Conservation (phyloP, 2,888 invertebrate species). For the Aleiodes alternator region DNA sequence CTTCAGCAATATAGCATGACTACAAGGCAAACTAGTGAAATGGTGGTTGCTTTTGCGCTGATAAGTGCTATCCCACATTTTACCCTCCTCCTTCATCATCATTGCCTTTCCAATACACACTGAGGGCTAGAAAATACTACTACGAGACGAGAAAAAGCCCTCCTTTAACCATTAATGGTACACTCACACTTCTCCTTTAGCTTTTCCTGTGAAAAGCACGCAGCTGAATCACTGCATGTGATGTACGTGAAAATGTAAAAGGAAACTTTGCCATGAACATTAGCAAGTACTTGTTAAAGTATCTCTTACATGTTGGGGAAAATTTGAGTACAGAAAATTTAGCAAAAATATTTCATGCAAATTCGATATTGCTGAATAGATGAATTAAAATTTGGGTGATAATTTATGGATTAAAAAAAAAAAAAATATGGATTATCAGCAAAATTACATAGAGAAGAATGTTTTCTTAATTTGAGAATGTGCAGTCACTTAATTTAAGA, state of each 20-base stretch:
- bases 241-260: background rate
- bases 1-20: background rate
- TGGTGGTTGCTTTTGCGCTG: slow-evolving; percentile 6
- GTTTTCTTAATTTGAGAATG: too few species aligned
- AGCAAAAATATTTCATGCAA: background rate
- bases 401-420: too few species aligned
- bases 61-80: background rate
- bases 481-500: too few species aligned
- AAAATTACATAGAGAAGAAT: too few species aligned
- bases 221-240: background rate
- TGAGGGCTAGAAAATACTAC: too few species aligned
- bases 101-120: background rate
- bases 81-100: background rate
- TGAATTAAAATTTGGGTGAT: too few species aligned
- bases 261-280: background rate
- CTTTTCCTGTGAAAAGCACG: background rate
- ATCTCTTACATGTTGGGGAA: too few species aligned
- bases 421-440: too few species aligned
- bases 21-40: background rate
- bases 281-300: too few species aligned
- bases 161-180: slow-evolving; percentile 16
- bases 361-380: background rate
- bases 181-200: slow-evolving; percentile 6
- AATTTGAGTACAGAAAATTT: too few species aligned
- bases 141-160: slow-evolving; percentile 19